Evolutionary conservation across 2,888 invertebrate species (phyloP).

Genomic region (Drosophila fungiperda): DNA sequence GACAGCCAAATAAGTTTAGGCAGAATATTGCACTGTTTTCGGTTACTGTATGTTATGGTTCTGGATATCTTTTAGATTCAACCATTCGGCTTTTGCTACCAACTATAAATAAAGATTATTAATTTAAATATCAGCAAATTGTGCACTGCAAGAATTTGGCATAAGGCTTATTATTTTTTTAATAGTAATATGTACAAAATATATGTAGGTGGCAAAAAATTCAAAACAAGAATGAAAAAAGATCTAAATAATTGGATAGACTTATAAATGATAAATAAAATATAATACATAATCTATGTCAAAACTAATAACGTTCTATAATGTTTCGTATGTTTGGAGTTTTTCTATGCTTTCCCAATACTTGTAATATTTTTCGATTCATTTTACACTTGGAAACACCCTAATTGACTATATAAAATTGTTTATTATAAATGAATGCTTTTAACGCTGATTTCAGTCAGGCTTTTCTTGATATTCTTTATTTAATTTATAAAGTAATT

Average conservation of each 20-base stretch:
- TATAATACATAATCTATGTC: no score
- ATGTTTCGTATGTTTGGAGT: no score
- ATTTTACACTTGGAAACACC: no score
- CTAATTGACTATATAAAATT: no score
- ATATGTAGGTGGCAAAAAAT: not conserved
- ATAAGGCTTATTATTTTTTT: not conserved
- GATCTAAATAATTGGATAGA: not conserved
- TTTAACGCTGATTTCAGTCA: no score
- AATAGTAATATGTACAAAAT: not conserved
- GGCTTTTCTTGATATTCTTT: no score
- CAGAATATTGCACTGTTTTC: not conserved
- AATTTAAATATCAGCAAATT: not conserved
- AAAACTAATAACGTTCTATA: no score
- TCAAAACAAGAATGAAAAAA: not conserved
- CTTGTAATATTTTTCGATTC: no score
- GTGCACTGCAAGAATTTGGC: conserved; percentile 3
- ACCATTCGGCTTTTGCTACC: not conserved
- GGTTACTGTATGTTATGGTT: not conserved
- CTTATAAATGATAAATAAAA: not conserved
- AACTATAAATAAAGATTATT: not conserved
- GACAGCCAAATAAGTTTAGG: not conserved
- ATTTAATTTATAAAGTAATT: no score
- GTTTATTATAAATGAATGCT: no score
- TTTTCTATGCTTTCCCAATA: no score
- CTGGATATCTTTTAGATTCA: not conserved